Base-by-base conservation (phyloP, 2,113 vertebrate species). In the Lampris incognitus region DNA sequence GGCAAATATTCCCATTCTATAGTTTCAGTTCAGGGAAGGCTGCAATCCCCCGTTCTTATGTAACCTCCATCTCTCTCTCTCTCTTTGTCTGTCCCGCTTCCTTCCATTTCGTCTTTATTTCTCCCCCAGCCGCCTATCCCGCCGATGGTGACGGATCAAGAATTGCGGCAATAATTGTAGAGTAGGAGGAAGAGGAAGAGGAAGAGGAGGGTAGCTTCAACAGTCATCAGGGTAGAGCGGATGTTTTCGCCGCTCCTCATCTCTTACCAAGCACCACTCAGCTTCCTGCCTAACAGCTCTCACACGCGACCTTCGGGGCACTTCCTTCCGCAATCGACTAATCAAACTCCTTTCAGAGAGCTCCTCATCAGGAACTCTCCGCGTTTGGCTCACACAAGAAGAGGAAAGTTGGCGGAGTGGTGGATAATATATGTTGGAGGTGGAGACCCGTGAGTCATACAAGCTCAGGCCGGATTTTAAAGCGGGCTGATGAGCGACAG, bases 311-410 rank as follows among this genome's bases (percentile, higher is more conserved):
- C 66, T 81, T 80, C 68, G 78, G 68, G 37, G 49, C 1, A 6
- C 52, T 76, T 81, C 79, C 79, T 74, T 82, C 61, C 11, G 9
- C 67, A 84, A 85, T 83, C 82, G 76, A 56, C 76, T 77, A 73
- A 82, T 88, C 69, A 85, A 63, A 51, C 72, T 81, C 67, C 69
- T 55, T 61, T 66, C 39, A 63, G 54, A 36, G 11, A 9, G 9
- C 42, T 69, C 52, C 72, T 82, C 54, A 24, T 74, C 41, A 50
- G 6, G 62, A 40, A 81, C 50, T 59, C 49, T 44, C 41, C 62
- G 66, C 72, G 71, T 81, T 70, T 74, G 41, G 59, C 71, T 82
- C 58, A 36, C n/a, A 59, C 38, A 24, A 24, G 4, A 73, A 76
- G 36, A 72, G 42, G 72, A 79, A 76, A 72, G 36, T 2, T 7